Base-by-base conservation (phyloP, 2,113 vertebrate species). In the Alces alces region DNA sequence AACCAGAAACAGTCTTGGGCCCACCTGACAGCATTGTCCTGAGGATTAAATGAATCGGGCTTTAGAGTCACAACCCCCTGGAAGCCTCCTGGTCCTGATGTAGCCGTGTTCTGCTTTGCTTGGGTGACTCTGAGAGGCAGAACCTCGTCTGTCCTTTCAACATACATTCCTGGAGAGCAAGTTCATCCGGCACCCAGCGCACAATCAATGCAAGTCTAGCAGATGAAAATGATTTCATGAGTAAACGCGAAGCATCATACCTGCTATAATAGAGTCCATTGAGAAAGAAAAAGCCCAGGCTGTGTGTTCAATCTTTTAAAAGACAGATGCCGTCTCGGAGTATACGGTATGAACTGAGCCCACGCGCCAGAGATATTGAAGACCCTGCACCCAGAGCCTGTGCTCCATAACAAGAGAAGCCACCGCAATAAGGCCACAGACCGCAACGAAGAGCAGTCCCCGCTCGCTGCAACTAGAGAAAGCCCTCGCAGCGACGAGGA, bases 401-500 rank as follows among this genome's bases (percentile, higher is more conserved):
- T 76, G 66, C 21, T 14, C 36, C 70, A 4, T 3, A 21, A 25
- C 8, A 43, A 25, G 23, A 43, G 36, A 43, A 76, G 39, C 70
- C 70, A 3, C 70, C 0, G 7, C 23, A 27, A 15, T 27, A 43
- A 76, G 36, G 6, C 36, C 3, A 0, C 23, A 43, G 70, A 15
- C 70, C 3, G 0, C 36, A 27, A 13, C 2, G 11, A 7, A 27
- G 36, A 76, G 12, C 2, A 2, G 39, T 15, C 39, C 70, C 70
- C 0, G 0, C 70, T 43, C 12, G 0, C 36, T 43, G 39, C 70
- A 76, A 27, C 0, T 3, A 43, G 70, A 73, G 70, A 43, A 61
- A 61, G 36, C 36, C 70, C 70, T 13, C 1, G 0, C 36, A 3
- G 36, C 0, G 0, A 43, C 0, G 0, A 76, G 43, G 39, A 43